Evolutionary conservation across 2,888 invertebrate genomes (phyloP), one percentile per base, ranked within the genome.

Genomic region (Drosophila histrio): DNA sequence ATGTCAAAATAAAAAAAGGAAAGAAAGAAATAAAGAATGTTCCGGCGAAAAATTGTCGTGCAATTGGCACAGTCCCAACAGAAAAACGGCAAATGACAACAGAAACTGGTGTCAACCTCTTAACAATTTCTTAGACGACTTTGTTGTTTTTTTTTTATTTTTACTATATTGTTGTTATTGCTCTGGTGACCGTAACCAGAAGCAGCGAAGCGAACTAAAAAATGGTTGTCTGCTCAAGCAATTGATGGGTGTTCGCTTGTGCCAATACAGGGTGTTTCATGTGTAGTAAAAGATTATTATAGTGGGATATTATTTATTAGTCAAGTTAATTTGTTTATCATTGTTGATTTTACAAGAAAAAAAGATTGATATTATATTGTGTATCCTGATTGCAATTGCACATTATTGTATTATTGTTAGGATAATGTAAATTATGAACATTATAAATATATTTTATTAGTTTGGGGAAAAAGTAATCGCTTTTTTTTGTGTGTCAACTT

Each of bases 41-140:
- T 21, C n/a, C 2, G 7, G 17, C 22, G 41, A 34, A 75, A 65
- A 71, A 57, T 50, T 57, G 39, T 44, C 67, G 44, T 65, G 57
- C 66, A 63, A 66, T 77, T 79, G 80, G 77, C 83, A 65, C 34
- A 53, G 74, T 47, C 43, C 77, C 79, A 77, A 74, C 38, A 53
- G 28, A 32, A 46, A 59, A 66, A 65, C 41, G 65, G 70, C 50
- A 79, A 79, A 64, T 74, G 71, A 50, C 77, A 74, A 63, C 62
- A 60, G 69, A 79, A 74, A 82, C 66, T 74, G 47, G 80, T 83
- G 65, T 75, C 83, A 72, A 75, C 57, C 63, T 62, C 69, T 64
- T 65, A 41, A 63, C 62, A 58, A 56, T 44, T 53, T 65, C 59
- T 17, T 63, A 22, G 41, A 15, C 9, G 9, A 28, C 28, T 30